Base-by-base conservation (phyloP, 2,797 vertebrate genomes). In the Oophaga sylvatica region DNA sequence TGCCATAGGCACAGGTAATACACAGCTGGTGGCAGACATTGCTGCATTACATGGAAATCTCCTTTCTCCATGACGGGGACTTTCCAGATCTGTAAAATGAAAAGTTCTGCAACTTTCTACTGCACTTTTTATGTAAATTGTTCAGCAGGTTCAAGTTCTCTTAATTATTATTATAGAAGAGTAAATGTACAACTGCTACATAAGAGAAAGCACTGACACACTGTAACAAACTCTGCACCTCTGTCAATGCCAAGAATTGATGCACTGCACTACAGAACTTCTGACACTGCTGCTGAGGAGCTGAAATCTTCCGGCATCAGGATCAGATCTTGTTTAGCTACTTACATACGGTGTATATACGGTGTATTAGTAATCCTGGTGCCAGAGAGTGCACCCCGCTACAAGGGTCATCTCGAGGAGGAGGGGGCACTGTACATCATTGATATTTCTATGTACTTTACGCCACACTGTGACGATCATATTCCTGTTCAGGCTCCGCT, bases 401-500 rank as follows among this genome's bases (percentile, higher is more conserved):
- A 10, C 71, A n/a, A 76, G n/a, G 75, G 75, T 56, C 48, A 77
- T 48, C 5, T 2, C 10, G 3, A 9, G 19, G 26, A 26, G 26
- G 26, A 26, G 68, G 68, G 16, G 35, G 15, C 48, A 45, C 71
- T 53, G 71, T 75, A 41, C 20, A 73, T 73, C 35, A 73, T 17
- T 41, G 17, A 71, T 35, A 26, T 20, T 41, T 17, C 68, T 20
- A 71, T 71, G 17, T 77, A 75, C 71, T n/a, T 22, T 75, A 45
- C 75, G 57, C 22, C 35, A 2, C 7, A 45, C 62, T 53, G 26
- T 31, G 48, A 70, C 56, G 57, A 76, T 83, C 70, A 60, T 63
- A 57, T 81, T 85, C 67, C 83, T 41, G 77, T 12, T 5, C 16
- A 48, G n/a, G 12, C 70, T 56, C 81, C 29, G 81, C 63, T 78